Conservation (phyloP, 2,113 vertebrate genomes). For the Coptodon bakossiorum region DNA sequence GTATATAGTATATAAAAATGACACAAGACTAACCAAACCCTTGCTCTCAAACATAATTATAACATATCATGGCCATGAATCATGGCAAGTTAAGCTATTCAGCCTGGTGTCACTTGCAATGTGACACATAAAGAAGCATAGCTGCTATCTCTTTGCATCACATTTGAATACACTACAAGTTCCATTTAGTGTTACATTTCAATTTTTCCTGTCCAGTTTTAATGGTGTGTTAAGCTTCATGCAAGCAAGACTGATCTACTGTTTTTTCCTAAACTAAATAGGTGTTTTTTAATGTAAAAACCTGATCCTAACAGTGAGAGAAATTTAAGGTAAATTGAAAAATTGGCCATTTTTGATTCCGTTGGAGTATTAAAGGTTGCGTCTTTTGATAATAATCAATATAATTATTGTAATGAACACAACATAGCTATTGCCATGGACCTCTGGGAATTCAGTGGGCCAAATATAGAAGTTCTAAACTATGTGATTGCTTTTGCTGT, state of each 20-base stretch:
- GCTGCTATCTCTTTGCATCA: neutral
- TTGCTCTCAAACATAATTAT: neutral
- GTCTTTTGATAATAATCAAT: conserved; percentile 47
- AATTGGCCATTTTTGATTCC: neutral
- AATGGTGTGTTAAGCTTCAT: neutral
- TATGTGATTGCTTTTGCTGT: conserved; percentile 48
- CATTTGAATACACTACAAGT: neutral
- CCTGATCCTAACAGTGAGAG: neutral
- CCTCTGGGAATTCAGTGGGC: conserved; percentile 37
- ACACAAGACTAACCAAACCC: neutral
- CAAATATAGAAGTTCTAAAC: conserved; percentile 20
- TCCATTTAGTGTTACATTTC: neutral
- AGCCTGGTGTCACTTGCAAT: neutral
- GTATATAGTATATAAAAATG: neutral
- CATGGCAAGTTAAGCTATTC: conserved; percentile 23
- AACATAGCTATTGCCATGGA: conserved; percentile 26
- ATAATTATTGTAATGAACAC: conserved; percentile 51
- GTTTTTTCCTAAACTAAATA: neutral
- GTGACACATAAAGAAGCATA: neutral
- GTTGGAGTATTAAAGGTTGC: neutral
- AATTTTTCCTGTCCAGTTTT: neutral
- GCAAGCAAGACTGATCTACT: neutral
- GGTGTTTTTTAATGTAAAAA: neutral
- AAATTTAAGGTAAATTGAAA: neutral
- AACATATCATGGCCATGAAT: neutral